Evolutionary conservation across 2,113 vertebrate genomes (phyloP).

Genomic region (Spea bombifrons): DNA sequence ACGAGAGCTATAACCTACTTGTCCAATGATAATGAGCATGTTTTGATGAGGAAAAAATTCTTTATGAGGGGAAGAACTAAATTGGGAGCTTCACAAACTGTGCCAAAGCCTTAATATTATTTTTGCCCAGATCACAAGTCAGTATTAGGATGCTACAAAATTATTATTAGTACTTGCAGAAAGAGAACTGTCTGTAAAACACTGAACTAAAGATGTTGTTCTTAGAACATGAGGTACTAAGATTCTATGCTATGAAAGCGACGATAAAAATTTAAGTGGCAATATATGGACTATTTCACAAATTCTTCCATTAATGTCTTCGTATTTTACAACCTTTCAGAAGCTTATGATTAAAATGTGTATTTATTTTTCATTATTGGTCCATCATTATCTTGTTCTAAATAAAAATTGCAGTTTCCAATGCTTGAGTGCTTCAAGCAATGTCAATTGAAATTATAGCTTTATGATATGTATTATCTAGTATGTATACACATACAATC

Average conservation of each 20-base stretch:
- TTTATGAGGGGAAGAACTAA: slow-evolving; percentile 15
- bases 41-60: background rate
- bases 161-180: slow-evolving; percentile 2
- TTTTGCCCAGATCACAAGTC: slow-evolving; percentile 1
- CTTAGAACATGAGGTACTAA: background rate
- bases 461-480: no score
- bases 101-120: slow-evolving; percentile 2
- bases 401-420: background rate
- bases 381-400: background rate
- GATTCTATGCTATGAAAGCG: background rate
- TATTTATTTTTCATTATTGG: background rate
- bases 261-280: background rate
- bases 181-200: background rate
- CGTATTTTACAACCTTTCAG: background rate
- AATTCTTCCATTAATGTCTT: background rate
- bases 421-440: background rate
- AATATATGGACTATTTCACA: background rate
- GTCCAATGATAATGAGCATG: slow-evolving; percentile 27
- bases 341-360: background rate
- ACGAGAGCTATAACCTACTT: slow-evolving; percentile 8
- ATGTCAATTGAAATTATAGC: no score
- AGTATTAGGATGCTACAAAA: slow-evolving; percentile 10
- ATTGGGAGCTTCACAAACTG: slow-evolving; percentile 26
- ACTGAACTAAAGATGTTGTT: background rate
- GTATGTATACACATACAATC: no score